Evolutionary conservation across 2,113 vertebrate species (phyloP).

Genomic region (Dunckerocampus dactyliophorus): DNA sequence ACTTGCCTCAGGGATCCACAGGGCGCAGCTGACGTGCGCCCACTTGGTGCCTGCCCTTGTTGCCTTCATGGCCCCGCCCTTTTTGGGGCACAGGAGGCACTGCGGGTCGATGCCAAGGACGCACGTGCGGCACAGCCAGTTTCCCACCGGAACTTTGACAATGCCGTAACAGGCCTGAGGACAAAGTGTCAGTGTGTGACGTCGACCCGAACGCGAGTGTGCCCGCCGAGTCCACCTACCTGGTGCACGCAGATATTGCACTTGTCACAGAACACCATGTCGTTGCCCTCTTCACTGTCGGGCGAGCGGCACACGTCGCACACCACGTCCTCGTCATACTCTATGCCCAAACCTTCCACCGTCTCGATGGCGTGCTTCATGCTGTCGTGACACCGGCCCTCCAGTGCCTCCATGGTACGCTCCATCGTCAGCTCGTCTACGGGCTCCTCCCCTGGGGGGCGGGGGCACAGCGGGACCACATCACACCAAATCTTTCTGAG

Average conservation of each 20-base stretch:
- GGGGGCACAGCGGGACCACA: too few species aligned
- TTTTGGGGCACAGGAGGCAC: slow-evolving; percentile 92
- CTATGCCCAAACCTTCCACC: slow-evolving; percentile 93
- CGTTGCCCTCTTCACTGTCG: slow-evolving; percentile 95
- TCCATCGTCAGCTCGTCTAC: slow-evolving; percentile 94
- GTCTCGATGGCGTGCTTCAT: slow-evolving; percentile 98
- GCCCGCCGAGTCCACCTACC: slow-evolving; percentile 61
- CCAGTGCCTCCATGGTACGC: slow-evolving; percentile 87
- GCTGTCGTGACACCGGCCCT: slow-evolving; percentile 90
- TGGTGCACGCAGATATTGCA: slow-evolving; percentile 99
- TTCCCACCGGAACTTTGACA: slow-evolving; percentile 94
- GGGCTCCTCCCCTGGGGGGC: slow-evolving; percentile 75
- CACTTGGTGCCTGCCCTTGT: slow-evolving; percentile 92
- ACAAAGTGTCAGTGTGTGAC: neutral
- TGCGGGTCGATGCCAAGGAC: slow-evolving; percentile 89
- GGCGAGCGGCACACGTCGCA: slow-evolving; percentile 98
- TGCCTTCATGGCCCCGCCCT: slow-evolving; percentile 96
- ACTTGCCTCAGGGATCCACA: slow-evolving; percentile 97
- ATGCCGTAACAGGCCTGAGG: slow-evolving; percentile 94
- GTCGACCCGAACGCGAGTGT: too few species aligned
- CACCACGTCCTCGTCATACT: slow-evolving; percentile 97
- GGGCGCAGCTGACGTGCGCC: slow-evolving; percentile 97
- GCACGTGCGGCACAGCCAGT: slow-evolving; percentile 95
- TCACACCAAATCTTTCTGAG: too few species aligned
- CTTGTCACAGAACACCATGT: slow-evolving; percentile 99